These are phyloP conservation scores for Protodeltote pygarga DNA, from an alignment of 2,888 invertebrate genomes.

Conservation along the genomic window DNA sequence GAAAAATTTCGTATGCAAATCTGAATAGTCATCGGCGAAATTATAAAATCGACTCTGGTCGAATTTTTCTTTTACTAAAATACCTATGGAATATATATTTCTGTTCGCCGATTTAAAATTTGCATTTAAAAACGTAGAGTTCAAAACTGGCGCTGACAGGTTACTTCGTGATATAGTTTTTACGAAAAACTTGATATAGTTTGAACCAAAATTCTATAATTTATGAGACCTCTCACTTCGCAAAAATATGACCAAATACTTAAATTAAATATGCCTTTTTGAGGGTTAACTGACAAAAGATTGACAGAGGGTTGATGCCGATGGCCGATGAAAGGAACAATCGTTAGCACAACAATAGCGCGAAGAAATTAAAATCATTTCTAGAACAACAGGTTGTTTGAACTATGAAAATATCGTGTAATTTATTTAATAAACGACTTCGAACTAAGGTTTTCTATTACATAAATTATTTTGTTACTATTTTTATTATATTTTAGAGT, in stretches of 20 bases:
- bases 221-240: constrained; percentile 26
- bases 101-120: no score
- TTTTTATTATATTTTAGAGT: constrained; percentile 1
- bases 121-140: no score
- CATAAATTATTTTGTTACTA: constrained; percentile 14
- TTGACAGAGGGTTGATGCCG: constrained; percentile 22
- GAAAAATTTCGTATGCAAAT: no score
- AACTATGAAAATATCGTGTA: constrained; percentile 34
- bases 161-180: no score
- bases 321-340: constrained; percentile 40
- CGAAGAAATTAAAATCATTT: constrained; percentile 47
- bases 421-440: constrained; percentile 45
- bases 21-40: no score
- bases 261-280: constrained; percentile 44
- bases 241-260: constrained; percentile 44
- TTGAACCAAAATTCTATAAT: constrained; percentile 12
- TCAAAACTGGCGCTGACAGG: no score
- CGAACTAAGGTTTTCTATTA: constrained; percentile 8
- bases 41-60: no score
- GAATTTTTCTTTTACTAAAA: no score
- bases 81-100: no score
- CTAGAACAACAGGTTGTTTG: constrained; percentile 41
- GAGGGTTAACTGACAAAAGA: constrained; percentile 38
- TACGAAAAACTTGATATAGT: no score
- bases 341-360: constrained; percentile 38